Percentiles rank a stretch among this genome's conserved stretches.
Evolutionary conservation across 2,113 vertebrate species (phyloP).

Genomic region (Apus apus): DNA sequence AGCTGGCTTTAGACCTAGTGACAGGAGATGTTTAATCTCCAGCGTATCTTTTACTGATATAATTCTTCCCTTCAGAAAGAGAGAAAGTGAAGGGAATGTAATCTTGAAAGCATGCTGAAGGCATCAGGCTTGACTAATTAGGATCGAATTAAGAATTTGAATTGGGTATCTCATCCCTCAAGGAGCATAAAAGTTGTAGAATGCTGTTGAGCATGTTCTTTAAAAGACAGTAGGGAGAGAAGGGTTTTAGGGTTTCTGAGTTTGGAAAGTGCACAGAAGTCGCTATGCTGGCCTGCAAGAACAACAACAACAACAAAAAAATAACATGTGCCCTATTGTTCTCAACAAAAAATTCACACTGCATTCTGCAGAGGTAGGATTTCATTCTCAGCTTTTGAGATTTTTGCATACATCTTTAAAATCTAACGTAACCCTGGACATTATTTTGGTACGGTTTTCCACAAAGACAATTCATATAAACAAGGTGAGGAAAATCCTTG

Average conservation of each 20-base stretch:
- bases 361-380: not conserved
- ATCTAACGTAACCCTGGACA: not conserved
- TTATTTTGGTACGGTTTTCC: not conserved
- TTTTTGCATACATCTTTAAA: not conserved
- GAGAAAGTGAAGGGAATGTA: not conserved
- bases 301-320: not conserved
- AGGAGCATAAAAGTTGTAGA: not conserved
- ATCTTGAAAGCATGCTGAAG: not conserved
- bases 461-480: not conserved
- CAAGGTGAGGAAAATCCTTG: not conserved
- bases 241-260: not conserved
- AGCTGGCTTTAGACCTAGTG: not conserved
- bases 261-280: not conserved
- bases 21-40: not conserved
- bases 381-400: not conserved
- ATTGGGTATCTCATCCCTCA: not conserved
- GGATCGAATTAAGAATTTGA: not conserved
- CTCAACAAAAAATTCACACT: not conserved
- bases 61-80: not conserved
- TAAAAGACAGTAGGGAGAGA: not conserved
- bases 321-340: rapidly evolving
- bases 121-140: not conserved
- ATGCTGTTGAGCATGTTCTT: not conserved
- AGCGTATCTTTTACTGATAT: not conserved
- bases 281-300: not conserved